These are phyloP conservation scores for Philereme transversata DNA, from an alignment of 2,888 invertebrate genomes.

Conservation along the genomic window DNA sequence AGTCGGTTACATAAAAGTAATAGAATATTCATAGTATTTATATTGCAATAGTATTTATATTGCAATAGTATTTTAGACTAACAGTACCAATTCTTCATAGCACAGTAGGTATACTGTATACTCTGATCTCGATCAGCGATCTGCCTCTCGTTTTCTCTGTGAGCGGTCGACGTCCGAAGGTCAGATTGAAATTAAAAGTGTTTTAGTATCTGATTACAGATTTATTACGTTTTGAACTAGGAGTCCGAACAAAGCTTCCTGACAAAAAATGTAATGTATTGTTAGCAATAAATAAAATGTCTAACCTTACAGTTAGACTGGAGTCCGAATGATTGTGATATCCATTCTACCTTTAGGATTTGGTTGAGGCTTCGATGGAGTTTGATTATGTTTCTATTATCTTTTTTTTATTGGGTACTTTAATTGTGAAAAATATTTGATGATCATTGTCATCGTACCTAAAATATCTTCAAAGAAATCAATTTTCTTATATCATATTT, in stretches of 20 bases:
- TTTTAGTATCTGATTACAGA: conserved; percentile 78
- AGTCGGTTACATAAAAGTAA: too few relatives aligned
- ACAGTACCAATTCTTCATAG: conserved; percentile 49
- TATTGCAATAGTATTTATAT: too few relatives aligned
- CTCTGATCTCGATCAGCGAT: conserved; percentile 76
- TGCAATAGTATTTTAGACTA: neutral
- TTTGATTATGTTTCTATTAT: too few relatives aligned
- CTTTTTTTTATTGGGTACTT: too few relatives aligned
- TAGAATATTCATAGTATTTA: too few relatives aligned
- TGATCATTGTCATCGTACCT: too few relatives aligned
- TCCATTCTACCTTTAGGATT: neutral
- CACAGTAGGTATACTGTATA: conserved; percentile 56
- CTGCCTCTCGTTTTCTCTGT: conserved; percentile 79
- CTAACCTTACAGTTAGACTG: conserved; percentile 11
- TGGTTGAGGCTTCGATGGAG: too few relatives aligned
- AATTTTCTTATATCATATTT: too few relatives aligned
- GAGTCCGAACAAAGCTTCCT: conserved; percentile 64
- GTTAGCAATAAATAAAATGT: conserved; percentile 21
- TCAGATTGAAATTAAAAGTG: conserved; percentile 80
- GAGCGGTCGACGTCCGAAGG: conserved; percentile 77
- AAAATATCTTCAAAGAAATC: too few relatives aligned
- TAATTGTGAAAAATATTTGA: too few relatives aligned
- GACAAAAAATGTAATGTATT: conserved; percentile 39
- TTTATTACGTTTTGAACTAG: conserved; percentile 47
- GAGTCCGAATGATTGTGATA: neutral